Base-by-base conservation (phyloP, 2,797 vertebrate species). In the Scomberomorus guttatus region DNA sequence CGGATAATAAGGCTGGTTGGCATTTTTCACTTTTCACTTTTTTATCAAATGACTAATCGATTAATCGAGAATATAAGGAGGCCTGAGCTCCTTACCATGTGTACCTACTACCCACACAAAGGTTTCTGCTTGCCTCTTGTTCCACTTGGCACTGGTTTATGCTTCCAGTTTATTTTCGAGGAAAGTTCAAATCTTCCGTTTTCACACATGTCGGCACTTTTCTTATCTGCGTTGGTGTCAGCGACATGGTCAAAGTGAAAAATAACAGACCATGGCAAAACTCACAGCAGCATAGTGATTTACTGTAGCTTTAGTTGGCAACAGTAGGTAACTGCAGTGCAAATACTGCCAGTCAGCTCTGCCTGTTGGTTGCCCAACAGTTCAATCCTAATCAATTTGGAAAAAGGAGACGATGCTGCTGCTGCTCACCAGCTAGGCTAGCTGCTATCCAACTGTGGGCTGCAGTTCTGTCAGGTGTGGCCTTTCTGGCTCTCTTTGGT, bases 281-380 rank as follows among this genome's bases (percentile, higher is more conserved):
- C 42, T 75, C 58, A 69, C 61, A 81, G 44, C 52, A 39, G 64
- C n/a, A 14, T 9, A 48, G 73, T 80, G 50, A 78, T 80, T 72
- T 70, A 75, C 71, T 65, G 80, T 75, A 64, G 61, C 48, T 75
- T 76, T 50, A 25, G 60, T 61, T 81, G 72, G 61, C 70, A 81
- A 54, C 1, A 11, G 51, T 50, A n/a, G 67, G 51, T n/a, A 71
- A 62, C 82, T 69, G 77, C 76, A 60, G 66, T 0, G 48, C 46
- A 60, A 85, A 84, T 75, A 54, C 68, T 73, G 80, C 86, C 73
- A 83, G 82, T 86, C 70, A 83, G 82, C 82, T 80, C 75, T 72
- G 77, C 72, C 32, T 66, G 79, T 48, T 77, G 55, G 77, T 74
- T 81, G n/a, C 60, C 44, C 61, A 63, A 46, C 61, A 59, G 61